Base-by-base conservation (phyloP, 2,888 invertebrate species). In the Falcaria lacertinaria region DNA sequence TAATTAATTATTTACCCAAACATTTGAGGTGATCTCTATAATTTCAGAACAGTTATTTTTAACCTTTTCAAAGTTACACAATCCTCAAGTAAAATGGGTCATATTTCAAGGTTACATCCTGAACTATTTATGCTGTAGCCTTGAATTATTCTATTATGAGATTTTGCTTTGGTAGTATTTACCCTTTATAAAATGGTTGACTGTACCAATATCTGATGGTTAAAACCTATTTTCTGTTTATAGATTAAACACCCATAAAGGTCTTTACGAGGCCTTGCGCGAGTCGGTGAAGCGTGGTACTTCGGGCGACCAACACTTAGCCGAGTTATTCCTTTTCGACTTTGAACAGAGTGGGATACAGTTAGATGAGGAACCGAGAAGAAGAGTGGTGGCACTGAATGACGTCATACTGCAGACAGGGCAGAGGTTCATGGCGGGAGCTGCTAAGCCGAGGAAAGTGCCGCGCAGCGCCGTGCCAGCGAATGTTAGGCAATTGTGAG, bases 321-420 rank as follows among this genome's bases (percentile, higher is more conserved):
- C 96, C 0, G 91, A 94, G 60, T 86, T 99, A 36, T 98, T 99
- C 77, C 87, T 98, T 4, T 97, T 97, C 74, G 99, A 99, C 80
- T 99, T 99, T 81, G 98, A 99, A 73, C 98, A 98, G 76, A 96
- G 97, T 72, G 99, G 99, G 2, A 99, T 99, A 48, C 98, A 99
- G 76, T 88, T 99, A 45, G 92, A 94, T 6, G 95, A 96, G 50
- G 81, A 88, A 0, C 92, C 94, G 34, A 89, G 97, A 16, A 79
- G 89, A 43, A 76, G 89, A 62, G 98, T 98, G 37, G 98, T 98
- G 0, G 90, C 92, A 0, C 88, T 98, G 15, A 98, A 98, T 71
- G 95, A 98, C 71, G 89, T 91, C 40, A 97, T 98, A 49, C 87
- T 98, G 22, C 94, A 94, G 76, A 88, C 94, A 1, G 97, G 97